A percentile compares a stretch with the other conserved stretches of the same genome.
These are phyloP conservation scores for Lasioglossum malachurum DNA, from an alignment of 2,888 invertebrate genomes.

Conservation along the genomic window DNA sequence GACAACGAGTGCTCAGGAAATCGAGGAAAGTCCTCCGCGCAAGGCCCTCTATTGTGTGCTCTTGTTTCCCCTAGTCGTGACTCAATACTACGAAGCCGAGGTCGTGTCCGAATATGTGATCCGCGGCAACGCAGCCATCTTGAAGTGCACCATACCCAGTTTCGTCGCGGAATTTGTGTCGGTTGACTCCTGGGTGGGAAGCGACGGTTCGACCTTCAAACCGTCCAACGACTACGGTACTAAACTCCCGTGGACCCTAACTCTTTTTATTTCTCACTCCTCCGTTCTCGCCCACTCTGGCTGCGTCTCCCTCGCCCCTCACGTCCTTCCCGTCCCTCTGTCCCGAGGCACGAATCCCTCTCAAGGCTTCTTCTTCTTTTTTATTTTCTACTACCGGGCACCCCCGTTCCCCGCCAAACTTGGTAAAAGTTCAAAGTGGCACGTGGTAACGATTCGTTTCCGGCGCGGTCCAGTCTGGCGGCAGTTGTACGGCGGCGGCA, in stretches of 20 bases:
- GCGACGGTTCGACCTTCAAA: conserved; percentile 89
- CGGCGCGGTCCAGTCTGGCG: conserved; percentile 68
- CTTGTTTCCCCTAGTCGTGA: conserved; percentile 88
- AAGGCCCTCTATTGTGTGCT: not conserved
- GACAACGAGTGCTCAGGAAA: not conserved
- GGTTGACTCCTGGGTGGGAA: conserved; percentile 92
- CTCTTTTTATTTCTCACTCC: conserved; percentile 8
- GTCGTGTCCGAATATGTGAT: conserved; percentile 96
- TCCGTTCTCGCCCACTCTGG: not conserved
- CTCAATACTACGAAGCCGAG: conserved; percentile 95
- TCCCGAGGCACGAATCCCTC: not conserved
- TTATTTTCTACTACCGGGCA: conserved; percentile 15
- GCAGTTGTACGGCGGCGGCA: conserved; percentile 65
- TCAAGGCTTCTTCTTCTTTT: not conserved
- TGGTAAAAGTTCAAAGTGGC: conserved; percentile 72
- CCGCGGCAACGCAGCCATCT: conserved; percentile 93
- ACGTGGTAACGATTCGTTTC: conserved; percentile 74
- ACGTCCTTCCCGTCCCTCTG: not conserved
- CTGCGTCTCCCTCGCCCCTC: not conserved
- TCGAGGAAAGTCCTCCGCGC: not conserved
- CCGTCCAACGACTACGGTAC: conserved; percentile 91
- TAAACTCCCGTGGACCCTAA: conserved; percentile 19
- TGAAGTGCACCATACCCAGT: conserved; percentile 95
- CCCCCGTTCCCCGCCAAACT: conserved; percentile 53
- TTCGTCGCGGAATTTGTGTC: conserved; percentile 96